Base-by-base conservation (phyloP, 2,888 invertebrate genomes). In the Endomychus coccineus region DNA sequence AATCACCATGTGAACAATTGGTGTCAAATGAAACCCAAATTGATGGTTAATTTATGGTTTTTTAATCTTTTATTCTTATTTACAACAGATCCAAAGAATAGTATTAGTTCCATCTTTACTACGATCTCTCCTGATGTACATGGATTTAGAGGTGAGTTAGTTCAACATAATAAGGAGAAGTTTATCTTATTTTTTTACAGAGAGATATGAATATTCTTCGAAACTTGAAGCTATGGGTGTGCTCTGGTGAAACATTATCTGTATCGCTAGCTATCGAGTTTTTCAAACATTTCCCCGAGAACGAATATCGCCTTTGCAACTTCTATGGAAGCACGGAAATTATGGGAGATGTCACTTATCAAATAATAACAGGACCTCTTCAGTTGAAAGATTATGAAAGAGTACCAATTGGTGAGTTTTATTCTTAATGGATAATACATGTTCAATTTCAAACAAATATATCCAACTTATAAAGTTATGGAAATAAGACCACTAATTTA, bases 271-370 rank as follows among this genome's bases (percentile, higher is more conserved):
- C 83, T 0, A 66, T 73, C 22, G 77, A 83, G 50, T 91, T 90
- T 68, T 87, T 87, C 61, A 69, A 74, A 19, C 75, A 79, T 45
- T 87, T 88, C 45, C 70, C 75, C n/a, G 73, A 73, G 36, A 71
- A 75, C 6, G 64, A 69, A 1, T 79, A 81, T 43, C 70, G 73
- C 10, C 65, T 92, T 23, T 87, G 86, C 34, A 92, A 91, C 59
- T 89, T 90, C 57, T 91, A 90, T 54, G 92, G 92, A 0, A 88
- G 89, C 46, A 90, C 91, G 0, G 92, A 92, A 62, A 80, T 89
- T 1, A 89, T 90, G 83, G 91, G 88, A 0, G 91, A 90, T 58
- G 88, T 91, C 2, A 88, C 89, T 0, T 89, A 77, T 54, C 79
- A 82, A 49, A 70, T 80, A 0, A 69, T 89, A 50, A 74, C 73